phyloP scores from a whole-genome alignment of 1,140 invertebrate genomes.

The Ditylenchus dipsaci region DNA sequence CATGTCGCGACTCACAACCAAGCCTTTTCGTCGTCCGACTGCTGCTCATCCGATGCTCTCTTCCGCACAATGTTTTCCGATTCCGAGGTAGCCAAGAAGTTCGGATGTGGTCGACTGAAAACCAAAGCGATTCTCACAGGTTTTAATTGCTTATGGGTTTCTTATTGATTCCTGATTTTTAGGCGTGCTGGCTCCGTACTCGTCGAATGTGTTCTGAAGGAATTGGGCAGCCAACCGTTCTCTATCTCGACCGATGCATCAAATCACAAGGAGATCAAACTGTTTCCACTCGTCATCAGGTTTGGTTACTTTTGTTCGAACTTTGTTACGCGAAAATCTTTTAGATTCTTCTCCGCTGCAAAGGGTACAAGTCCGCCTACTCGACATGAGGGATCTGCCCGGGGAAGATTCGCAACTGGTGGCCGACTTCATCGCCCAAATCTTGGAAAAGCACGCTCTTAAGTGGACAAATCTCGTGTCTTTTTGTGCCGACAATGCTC shows the following conservation, averaged over 20 bases:
- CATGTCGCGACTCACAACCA: background rate
- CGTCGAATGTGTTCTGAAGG: conserved; percentile 12
- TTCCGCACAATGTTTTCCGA: conserved; percentile 4
- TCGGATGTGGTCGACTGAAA: background rate
- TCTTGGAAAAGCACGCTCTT: conserved; percentile 12
- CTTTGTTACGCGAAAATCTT: background rate
- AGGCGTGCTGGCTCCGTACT: conserved; percentile 12
- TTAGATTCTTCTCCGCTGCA: conserved; percentile 14
- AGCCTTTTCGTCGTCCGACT: background rate
- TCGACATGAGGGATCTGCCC: conserved; percentile 8
- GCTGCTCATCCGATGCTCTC: background rate
- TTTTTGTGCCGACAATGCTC: conserved; percentile 13
- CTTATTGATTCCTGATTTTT: background rate
- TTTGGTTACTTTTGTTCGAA: background rate
- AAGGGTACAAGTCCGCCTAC: conserved; percentile 16
- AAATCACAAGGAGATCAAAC: conserved; percentile 23
- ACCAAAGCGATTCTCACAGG: conserved; percentile 5
- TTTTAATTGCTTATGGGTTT: background rate
- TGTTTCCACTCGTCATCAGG: conserved; percentile 16
- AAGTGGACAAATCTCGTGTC: conserved; percentile 8
- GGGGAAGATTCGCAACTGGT: conserved; percentile 17
- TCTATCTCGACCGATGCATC: conserved; percentile 9
- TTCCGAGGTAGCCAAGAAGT: conserved; percentile 4
- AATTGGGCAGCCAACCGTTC: conserved; percentile 13
- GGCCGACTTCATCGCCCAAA: conserved; percentile 3